phyloP scores from a whole-genome alignment of 2,888 invertebrate species.

The Acronicta alni region DNA sequence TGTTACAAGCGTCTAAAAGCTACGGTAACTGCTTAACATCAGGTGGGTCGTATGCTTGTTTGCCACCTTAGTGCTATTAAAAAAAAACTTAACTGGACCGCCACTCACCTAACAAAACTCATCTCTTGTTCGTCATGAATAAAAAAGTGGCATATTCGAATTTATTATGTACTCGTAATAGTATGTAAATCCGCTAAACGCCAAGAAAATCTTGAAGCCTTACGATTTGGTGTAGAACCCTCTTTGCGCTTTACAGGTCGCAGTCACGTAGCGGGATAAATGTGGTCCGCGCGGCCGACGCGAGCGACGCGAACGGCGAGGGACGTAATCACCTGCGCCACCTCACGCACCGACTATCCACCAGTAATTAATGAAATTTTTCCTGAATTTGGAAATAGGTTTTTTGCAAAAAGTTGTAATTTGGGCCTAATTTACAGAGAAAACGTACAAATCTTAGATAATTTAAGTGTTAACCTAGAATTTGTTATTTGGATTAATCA shows the following conservation, averaged over 20 bases:
- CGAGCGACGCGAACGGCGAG: slow-evolving; percentile 55
- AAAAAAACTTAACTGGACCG: no score
- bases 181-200: no score
- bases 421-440: not conserved
- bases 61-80: no score
- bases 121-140: no score
- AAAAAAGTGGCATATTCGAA: no score
- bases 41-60: no score
- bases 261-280: slow-evolving; percentile 60
- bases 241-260: slow-evolving; percentile 16
- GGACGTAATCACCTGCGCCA: slow-evolving; percentile 61
- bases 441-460: not conserved
- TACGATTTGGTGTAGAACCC: slow-evolving; percentile 28
- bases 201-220: not conserved
- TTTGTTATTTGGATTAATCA: no score
- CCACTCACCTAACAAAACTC: no score
- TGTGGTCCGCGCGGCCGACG: slow-evolving; percentile 52
- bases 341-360: slow-evolving; percentile 34
- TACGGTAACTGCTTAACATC: no score
- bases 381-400: slow-evolving; percentile 5
- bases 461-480: no score
- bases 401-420: not conserved
- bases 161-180: no score
- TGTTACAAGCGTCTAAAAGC: no score
- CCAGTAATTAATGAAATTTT: slow-evolving; percentile 43